Conservation (phyloP, 2,113 vertebrate species). For the Piliocolobus tephrosceles region DNA sequence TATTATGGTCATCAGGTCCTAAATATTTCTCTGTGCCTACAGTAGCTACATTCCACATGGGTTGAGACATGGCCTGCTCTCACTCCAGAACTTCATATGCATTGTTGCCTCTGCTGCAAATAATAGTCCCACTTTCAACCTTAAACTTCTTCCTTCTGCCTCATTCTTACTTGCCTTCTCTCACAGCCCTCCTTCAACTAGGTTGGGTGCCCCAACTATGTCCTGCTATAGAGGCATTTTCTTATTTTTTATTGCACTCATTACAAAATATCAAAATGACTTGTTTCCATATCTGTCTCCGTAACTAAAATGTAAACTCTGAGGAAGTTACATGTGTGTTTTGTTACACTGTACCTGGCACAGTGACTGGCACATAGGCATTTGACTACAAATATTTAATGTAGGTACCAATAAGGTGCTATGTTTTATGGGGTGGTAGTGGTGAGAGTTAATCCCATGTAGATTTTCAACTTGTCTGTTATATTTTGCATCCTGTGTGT, state of each 20-base stretch:
- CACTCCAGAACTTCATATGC: background rate
- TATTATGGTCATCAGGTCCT: background rate
- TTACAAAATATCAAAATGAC: background rate
- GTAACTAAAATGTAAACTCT: background rate
- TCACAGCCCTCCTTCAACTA: background rate
- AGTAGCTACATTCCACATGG: background rate
- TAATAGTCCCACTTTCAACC: background rate
- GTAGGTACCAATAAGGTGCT: background rate
- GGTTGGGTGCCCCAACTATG: background rate
- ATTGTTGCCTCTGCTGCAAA: background rate
- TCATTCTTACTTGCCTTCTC: background rate
- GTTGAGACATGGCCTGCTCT: background rate
- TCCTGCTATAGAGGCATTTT: background rate
- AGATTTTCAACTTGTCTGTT: background rate
- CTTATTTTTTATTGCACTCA: background rate
- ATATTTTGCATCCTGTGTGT: background rate
- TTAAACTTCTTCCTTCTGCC: background rate
- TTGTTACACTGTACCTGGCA: background rate
- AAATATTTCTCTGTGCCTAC: background rate
- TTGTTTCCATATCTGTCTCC: background rate
- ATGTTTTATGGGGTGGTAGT: background rate
- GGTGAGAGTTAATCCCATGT: background rate
- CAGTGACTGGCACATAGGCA: background rate
- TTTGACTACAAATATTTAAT: background rate
- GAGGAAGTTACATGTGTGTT: background rate